A percentile compares a stretch with the other conserved stretches of the same genome.
These are phyloP conservation scores for Pentalonia nigronervosa DNA, from an alignment of 1,140 invertebrate genomes.

Conservation along the genomic window DNA sequence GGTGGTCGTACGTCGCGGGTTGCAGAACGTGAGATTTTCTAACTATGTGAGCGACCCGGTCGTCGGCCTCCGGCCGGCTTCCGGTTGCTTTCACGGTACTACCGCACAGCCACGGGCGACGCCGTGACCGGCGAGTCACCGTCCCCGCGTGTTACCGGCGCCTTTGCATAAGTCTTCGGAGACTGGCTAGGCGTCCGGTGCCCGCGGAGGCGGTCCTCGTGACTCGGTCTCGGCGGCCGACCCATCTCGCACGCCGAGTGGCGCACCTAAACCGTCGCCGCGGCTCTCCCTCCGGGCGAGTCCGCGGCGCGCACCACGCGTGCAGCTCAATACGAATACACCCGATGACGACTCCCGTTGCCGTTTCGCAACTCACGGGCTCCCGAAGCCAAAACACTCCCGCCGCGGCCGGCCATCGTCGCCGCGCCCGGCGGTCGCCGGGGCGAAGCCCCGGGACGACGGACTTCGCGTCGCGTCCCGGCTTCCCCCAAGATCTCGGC, in stretches of 20 bases:
- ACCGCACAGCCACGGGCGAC: neutral
- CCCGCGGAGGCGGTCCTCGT: no score
- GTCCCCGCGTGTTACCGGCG: neutral
- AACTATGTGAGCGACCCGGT: no score
- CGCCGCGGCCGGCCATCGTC: slow-evolving; percentile 13
- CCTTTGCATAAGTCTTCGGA: neutral
- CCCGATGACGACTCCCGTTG: neutral
- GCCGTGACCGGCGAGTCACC: neutral
- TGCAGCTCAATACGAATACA: neutral
- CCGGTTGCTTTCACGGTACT: neutral
- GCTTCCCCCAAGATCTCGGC: neutral
- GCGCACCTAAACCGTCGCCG: neutral
- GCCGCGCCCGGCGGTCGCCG: neutral
- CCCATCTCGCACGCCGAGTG: neutral
- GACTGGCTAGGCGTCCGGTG: neutral
- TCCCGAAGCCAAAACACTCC: neutral
- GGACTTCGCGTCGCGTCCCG: slow-evolving; percentile 31
- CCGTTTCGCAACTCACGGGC: neutral
- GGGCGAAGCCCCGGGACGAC: neutral
- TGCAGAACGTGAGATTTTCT: no score
- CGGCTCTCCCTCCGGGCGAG: neutral
- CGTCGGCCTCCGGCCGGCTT: no score
- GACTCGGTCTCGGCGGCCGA: no score
- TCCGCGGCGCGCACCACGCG: neutral
- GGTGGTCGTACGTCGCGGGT: accelerated